Percentiles rank a stretch among this genome's conserved stretches.
These are phyloP conservation scores for Catharus bicknelli DNA, from an alignment of 2,113 vertebrate species.

Conservation along the genomic window DNA sequence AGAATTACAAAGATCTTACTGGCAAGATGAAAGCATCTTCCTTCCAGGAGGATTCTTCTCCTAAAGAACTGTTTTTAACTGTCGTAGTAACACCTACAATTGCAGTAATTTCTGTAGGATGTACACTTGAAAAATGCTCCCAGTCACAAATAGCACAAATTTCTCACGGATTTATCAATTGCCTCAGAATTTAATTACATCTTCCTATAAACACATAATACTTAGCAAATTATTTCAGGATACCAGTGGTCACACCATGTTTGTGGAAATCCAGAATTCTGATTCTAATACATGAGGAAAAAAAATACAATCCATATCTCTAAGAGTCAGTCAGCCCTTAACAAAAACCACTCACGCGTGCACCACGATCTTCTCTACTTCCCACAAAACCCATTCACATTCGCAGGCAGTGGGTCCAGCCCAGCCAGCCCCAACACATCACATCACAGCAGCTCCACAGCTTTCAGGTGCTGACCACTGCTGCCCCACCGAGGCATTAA, in stretches of 20 bases:
- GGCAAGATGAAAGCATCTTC: background rate
- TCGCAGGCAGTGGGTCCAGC: background rate
- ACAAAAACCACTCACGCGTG: background rate
- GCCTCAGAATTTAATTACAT: background rate
- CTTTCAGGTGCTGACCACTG: background rate
- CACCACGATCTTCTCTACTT: background rate
- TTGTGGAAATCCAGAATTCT: background rate
- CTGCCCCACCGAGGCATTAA: background rate
- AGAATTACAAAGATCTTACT: background rate
- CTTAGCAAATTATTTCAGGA: background rate
- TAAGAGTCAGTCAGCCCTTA: background rate
- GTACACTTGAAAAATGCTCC: background rate
- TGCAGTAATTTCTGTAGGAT: background rate
- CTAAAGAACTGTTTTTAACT: background rate
- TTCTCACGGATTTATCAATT: background rate
- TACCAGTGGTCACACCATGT: background rate
- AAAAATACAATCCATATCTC: background rate
- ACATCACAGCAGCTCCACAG: background rate
- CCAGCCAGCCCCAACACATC: background rate
- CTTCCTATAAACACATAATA: background rate
- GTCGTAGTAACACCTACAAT: background rate
- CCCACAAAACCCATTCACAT: rapidly evolving
- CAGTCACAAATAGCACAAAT: background rate
- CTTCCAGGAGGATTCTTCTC: background rate
- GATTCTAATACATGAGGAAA: background rate